Evolutionary conservation across 2,797 vertebrate genomes (phyloP).

Genomic region (Enteromius thamalakanensis): DNA sequence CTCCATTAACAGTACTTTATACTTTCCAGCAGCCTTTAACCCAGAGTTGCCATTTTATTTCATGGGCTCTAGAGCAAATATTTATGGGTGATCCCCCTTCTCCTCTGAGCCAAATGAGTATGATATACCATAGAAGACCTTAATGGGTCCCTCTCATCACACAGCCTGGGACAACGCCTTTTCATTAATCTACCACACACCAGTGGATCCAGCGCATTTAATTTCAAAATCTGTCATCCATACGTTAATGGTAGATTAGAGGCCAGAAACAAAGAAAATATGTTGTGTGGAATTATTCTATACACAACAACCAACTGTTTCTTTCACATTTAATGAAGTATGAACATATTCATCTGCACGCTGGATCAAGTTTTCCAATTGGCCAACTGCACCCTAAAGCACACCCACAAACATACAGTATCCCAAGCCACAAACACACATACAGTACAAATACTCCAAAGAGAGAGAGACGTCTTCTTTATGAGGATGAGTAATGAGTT

Average conservation of each 20-base stretch:
- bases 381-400: neutral
- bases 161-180: neutral
- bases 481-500: slow-evolving; percentile 56
- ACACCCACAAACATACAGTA: neutral
- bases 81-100: neutral
- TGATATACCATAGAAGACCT: neutral
- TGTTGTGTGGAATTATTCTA: neutral
- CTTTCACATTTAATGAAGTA: slow-evolving; percentile 13
- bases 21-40: neutral
- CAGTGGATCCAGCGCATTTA: slow-evolving; percentile 27
- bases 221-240: slow-evolving; percentile 33
- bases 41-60: neutral
- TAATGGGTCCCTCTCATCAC: slow-evolving; percentile 28
- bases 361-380: neutral
- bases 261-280: neutral
- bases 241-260: slow-evolving; percentile 18
- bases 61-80: neutral
- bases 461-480: slow-evolving; percentile 45
- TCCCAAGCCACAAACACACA: neutral
- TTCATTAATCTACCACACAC: slow-evolving; percentile 9
- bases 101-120: slow-evolving; percentile 5
- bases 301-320: neutral
- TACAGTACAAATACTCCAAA: neutral
- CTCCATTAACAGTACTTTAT: neutral
- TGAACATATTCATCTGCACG: neutral